Conservation (phyloP, 2,888 invertebrate genomes). For the Eremobia ochroleuca region DNA sequence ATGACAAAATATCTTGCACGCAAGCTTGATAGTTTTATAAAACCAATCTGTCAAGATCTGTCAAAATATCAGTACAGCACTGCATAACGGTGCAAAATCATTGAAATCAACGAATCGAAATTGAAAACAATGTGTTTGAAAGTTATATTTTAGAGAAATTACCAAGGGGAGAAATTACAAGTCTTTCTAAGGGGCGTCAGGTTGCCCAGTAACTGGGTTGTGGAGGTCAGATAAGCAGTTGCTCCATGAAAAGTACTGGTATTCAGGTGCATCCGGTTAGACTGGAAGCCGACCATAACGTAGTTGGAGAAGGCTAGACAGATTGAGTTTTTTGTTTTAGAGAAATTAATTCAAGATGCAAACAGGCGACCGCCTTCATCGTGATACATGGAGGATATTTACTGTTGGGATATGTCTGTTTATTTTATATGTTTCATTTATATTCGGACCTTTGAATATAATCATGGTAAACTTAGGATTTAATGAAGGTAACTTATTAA, state of each 20-base stretch:
- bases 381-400: not conserved
- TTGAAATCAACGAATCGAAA: not conserved
- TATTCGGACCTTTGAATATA: constrained; percentile 2
- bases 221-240: not conserved
- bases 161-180: not conserved
- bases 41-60: not conserved
- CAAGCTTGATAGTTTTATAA: not conserved
- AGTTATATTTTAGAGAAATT: not conserved
- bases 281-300: not conserved
- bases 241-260: not conserved
- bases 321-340: not conserved
- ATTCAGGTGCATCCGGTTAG: no score
- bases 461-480: not conserved
- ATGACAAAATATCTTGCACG: not conserved
- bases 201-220: not conserved
- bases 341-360: not conserved
- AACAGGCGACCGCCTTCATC: not conserved
- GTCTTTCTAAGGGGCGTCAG: not conserved
- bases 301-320: not conserved
- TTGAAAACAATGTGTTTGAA: not conserved
- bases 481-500: constrained; percentile 13
- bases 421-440: not conserved
- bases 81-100: no score
- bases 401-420: not conserved
- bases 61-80: not conserved